Percentiles rank a stretch among this genome's conserved stretches.
phyloP scores from a whole-genome alignment of 2,888 invertebrate genomes.

The Abscondita cerata region DNA sequence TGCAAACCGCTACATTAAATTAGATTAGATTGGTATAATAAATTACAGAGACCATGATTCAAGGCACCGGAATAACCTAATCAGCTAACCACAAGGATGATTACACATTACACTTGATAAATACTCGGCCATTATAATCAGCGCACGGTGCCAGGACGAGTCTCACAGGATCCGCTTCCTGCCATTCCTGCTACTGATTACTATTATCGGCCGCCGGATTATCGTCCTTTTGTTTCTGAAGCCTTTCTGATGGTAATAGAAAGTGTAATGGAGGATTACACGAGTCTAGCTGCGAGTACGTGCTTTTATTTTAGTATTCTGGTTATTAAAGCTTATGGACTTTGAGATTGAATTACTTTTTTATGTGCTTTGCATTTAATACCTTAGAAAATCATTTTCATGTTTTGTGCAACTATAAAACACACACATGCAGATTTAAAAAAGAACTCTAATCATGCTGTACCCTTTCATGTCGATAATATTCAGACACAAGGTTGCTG shows the following conservation, averaged over 20 bases:
- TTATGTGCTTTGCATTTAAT: slow-evolving; percentile 28
- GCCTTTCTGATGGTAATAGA: slow-evolving; percentile 50
- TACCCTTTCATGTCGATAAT: too few relatives aligned
- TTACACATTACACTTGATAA: slow-evolving; percentile 55
- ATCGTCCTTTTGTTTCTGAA: slow-evolving; percentile 53
- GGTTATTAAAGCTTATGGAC: slow-evolving; percentile 38
- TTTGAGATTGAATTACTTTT: slow-evolving; percentile 34
- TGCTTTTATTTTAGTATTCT: slow-evolving; percentile 37
- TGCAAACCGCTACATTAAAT: slow-evolving; percentile 50
- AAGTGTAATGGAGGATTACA: slow-evolving; percentile 51
- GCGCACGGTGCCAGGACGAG: slow-evolving; percentile 39
- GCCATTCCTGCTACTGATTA: slow-evolving; percentile 43
- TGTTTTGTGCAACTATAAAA: too few relatives aligned
- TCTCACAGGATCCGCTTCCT: slow-evolving; percentile 41
- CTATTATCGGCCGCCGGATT: slow-evolving; percentile 46
- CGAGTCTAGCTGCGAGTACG: slow-evolving; percentile 35
- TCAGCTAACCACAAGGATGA: slow-evolving; percentile 55
- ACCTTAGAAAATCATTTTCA: slow-evolving; percentile 8
- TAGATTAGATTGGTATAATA: slow-evolving; percentile 52
- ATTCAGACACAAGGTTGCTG: too few relatives aligned
- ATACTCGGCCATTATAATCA: slow-evolving; percentile 49
- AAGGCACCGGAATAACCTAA: slow-evolving; percentile 54
- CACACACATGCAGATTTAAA: too few relatives aligned
- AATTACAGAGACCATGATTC: slow-evolving; percentile 51
- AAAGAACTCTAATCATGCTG: too few relatives aligned